Evolutionary conservation across 2,888 invertebrate species (phyloP), one percentile per base, ranked within the genome.

Genomic region (Apoda limacodes): DNA sequence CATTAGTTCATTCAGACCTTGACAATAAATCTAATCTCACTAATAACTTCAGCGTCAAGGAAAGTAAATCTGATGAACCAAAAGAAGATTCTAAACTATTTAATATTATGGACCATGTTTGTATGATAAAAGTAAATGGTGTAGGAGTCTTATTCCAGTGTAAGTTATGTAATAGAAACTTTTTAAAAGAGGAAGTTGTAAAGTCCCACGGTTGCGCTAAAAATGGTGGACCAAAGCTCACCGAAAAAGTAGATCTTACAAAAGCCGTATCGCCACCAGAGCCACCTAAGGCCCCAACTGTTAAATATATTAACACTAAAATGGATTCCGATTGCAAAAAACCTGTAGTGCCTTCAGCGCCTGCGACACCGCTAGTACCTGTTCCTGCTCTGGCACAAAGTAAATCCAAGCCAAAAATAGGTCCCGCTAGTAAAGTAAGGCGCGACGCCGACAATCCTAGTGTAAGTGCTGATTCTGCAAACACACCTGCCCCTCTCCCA

Each of bases 121-220:
- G 65, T 37, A 72, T 55, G 45, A 72, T 81, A 5, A 81, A 75
- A 56, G 80, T 80, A 0, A 72, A 69, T 48, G 71, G 69, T 22
- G 75, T 80, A 2, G 82, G 82, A 27, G 50, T 63, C n/a, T 45
- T 82, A 10, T 81, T 66, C 46, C 75, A 78, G 40, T 82, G 82
- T 50, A 70, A 68, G 43, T 44, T 78, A 11, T 82, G 82, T 37
- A 74, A 72, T 37, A 64, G 75, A 41, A 76, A 81, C 38, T 78
- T 82, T 39, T 46, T 80, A 3, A 74, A 67, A 36, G 69, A 69
- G 45, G 68, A 75, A 28, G 65, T 71, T 2, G 68, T 80, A 1
- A 42, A 62, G 46, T 52, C 58, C 35, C 82, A 82, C 37, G 67
- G 58, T 22, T 82, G 81, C 50, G 69, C 80, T 14, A 78, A 70